These are phyloP conservation scores for Stegodyphus mimosarum DNA, from an alignment of 1,140 invertebrate species.

Conservation along the genomic window DNA sequence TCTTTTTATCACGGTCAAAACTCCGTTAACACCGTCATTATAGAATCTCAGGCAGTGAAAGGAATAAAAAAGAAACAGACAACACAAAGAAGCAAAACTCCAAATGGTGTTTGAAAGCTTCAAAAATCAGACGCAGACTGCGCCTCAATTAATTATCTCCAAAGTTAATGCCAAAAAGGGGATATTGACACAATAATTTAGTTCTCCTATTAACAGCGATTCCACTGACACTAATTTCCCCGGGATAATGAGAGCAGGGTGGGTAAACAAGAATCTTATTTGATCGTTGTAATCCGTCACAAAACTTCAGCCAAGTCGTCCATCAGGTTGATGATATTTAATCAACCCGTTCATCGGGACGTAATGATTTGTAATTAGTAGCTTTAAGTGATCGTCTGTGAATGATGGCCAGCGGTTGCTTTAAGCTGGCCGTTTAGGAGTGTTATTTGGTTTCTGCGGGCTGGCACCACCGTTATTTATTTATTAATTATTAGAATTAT, in stretches of 20 bases:
- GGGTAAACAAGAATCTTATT: slow-evolving; percentile 30
- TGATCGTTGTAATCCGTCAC: slow-evolving; percentile 25
- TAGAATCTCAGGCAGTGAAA: no score
- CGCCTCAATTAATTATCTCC: slow-evolving; percentile 34
- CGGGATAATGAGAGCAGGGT: slow-evolving; percentile 8
- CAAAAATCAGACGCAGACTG: neutral
- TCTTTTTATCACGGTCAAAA: no score
- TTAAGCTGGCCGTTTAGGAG: no score
- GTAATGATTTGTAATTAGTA: slow-evolving; percentile 55
- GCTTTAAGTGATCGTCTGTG: neutral
- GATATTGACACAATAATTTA: slow-evolving; percentile 53
- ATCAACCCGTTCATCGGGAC: slow-evolving; percentile 37
- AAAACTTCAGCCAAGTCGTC: slow-evolving; percentile 46
- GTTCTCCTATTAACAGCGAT: slow-evolving; percentile 13
- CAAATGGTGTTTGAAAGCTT: no score
- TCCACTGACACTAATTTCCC: slow-evolving; percentile 51
- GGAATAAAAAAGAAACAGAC: no score
- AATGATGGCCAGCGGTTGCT: no score
- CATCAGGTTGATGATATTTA: slow-evolving; percentile 38
- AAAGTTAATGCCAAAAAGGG: slow-evolving; percentile 26
- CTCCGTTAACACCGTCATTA: no score
- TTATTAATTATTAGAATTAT: no score
- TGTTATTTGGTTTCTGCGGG: no score
- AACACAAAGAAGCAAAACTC: no score
- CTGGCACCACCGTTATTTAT: no score